These are phyloP conservation scores for Lucilia cuprina DNA, from an alignment of 1,140 invertebrate genomes.

Conservation along the genomic window DNA sequence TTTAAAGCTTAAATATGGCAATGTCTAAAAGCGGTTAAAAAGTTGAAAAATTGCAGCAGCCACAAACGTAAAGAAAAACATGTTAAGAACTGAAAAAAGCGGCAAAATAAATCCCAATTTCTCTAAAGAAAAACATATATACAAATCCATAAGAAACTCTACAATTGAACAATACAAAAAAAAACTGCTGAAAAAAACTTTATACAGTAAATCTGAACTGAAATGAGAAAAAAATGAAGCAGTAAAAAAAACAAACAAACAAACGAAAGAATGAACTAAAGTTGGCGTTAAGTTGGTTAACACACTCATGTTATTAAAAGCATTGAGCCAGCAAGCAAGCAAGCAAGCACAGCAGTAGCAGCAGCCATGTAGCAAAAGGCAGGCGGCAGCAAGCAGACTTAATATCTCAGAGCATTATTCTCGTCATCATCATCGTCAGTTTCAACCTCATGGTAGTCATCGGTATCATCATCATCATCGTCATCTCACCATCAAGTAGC, in stretches of 20 bases:
- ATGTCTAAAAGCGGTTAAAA: neutral
- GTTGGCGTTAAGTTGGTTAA: constrained; percentile 32
- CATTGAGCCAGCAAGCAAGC: neutral
- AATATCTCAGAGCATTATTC: neutral
- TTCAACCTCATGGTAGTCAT: neutral
- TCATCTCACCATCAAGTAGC: constrained; percentile 14
- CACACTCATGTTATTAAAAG: constrained; percentile 13
- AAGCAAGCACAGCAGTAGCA: neutral
- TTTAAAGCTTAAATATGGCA: neutral
- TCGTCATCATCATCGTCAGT: neutral
- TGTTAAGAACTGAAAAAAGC: neutral
- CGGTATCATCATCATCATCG: neutral
- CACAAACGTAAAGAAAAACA: neutral
- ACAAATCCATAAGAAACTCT: neutral
- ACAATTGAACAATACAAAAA: neutral
- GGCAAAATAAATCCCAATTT: neutral
- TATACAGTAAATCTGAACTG: neutral
- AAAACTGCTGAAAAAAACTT: neutral
- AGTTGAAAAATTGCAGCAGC: neutral
- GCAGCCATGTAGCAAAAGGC: neutral
- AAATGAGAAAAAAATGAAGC: neutral
- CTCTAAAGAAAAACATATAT: neutral
- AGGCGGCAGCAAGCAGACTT: neutral
- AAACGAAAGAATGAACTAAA: neutral
- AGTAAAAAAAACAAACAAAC: neutral